These are phyloP conservation scores for Pica pica DNA, from an alignment of 2,113 vertebrate genomes.

Conservation along the genomic window DNA sequence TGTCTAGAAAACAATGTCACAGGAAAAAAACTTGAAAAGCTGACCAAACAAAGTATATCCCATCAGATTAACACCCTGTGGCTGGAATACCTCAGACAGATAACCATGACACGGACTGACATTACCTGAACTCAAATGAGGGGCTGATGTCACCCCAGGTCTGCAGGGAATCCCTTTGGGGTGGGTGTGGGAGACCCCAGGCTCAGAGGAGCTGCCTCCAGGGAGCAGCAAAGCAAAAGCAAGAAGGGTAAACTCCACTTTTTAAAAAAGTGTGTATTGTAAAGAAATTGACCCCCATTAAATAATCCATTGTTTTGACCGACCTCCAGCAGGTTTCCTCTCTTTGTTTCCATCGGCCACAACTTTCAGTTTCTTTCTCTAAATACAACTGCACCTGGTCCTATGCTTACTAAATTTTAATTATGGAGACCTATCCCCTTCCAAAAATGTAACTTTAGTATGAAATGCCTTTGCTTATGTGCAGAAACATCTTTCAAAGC, in stretches of 20 bases:
- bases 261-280: neutral
- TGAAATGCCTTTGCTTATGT: neutral
- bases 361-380: constrained; percentile 36
- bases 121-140: neutral
- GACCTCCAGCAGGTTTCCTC: neutral
- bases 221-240: neutral
- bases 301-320: neutral
- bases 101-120: neutral
- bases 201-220: neutral
- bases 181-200: neutral
- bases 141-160: neutral
- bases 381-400: neutral
- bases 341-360: neutral
- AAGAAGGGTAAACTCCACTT: neutral
- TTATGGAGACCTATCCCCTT: neutral
- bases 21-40: neutral
- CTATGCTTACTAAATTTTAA: neutral
- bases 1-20: neutral
- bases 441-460: neutral
- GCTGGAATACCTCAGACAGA: neutral
- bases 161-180: neutral
- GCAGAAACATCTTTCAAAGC: neutral
- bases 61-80: neutral
- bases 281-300: neutral
- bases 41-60: neutral